Evolutionary conservation across 2,888 invertebrate species (phyloP).

Genomic region (Dasypolia templi): DNA sequence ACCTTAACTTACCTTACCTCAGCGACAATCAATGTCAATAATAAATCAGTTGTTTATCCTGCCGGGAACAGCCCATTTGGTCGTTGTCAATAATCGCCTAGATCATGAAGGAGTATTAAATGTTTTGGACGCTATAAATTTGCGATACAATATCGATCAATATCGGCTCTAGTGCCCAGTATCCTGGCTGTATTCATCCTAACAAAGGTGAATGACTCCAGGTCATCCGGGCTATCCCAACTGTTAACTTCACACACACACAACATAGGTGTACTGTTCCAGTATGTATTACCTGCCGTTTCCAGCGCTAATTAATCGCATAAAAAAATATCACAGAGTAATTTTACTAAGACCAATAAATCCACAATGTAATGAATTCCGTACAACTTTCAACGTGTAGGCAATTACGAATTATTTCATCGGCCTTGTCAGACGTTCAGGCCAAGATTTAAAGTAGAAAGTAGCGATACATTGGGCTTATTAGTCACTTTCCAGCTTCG

Average conservation of each 20-base stretch:
- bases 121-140: neutral
- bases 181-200: neutral
- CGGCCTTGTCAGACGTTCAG: neutral
- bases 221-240: neutral
- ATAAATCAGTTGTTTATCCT: too few species aligned
- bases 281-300: neutral
- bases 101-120: neutral
- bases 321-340: too few species aligned
- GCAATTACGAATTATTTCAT: neutral
- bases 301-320: constrained; percentile 5
- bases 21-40: neutral
- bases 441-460: neutral
- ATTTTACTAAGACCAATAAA: neutral
- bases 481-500: neutral
- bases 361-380: neutral
- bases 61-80: neutral
- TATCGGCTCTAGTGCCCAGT: neutral
- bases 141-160: neutral
- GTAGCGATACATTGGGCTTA: neutral
- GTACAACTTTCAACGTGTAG: neutral
- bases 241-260: neutral
- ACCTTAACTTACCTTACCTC: too few species aligned
- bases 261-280: neutral
- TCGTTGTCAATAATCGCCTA: neutral
- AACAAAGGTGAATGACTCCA: neutral